Evolutionary conservation across 2,797 vertebrate genomes (phyloP).

Genomic region (Emys orbicularis): DNA sequence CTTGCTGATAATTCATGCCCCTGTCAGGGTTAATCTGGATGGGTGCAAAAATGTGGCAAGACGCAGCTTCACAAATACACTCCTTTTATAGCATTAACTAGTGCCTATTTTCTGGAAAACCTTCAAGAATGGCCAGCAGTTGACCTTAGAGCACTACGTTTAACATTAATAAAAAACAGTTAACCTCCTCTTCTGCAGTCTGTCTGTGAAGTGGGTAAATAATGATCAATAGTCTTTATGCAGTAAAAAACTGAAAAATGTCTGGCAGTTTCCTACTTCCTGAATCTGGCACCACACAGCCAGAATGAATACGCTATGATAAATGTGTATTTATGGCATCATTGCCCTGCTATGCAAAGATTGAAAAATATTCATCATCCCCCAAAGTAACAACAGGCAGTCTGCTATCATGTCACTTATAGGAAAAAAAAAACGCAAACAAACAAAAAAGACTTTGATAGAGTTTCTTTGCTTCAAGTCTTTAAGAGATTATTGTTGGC

Average conservation of each 20-base stretch:
- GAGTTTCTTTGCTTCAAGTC: neutral
- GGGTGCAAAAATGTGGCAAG: accelerated
- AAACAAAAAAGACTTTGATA: neutral
- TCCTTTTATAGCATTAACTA: neutral
- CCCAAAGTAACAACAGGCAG: neutral
- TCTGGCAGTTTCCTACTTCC: neutral
- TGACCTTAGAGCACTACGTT: neutral
- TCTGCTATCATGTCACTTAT: neutral
- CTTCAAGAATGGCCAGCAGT: neutral
- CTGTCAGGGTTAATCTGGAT: accelerated
- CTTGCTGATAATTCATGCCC: neutral
- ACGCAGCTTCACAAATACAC: neutral
- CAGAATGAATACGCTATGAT: neutral
- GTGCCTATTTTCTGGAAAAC: neutral
- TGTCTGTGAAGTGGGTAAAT: neutral
- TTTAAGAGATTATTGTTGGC: neutral
- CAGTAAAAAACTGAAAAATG: neutral
- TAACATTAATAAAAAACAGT: neutral
- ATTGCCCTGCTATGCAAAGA: neutral
- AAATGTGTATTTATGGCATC: neutral
- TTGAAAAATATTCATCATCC: neutral
- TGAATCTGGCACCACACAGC: neutral
- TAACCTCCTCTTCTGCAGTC: neutral
- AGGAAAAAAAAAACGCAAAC: neutral
- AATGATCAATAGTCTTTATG: neutral